phyloP scores from a whole-genome alignment of 1,140 invertebrate species.

The Colletes gigas region DNA sequence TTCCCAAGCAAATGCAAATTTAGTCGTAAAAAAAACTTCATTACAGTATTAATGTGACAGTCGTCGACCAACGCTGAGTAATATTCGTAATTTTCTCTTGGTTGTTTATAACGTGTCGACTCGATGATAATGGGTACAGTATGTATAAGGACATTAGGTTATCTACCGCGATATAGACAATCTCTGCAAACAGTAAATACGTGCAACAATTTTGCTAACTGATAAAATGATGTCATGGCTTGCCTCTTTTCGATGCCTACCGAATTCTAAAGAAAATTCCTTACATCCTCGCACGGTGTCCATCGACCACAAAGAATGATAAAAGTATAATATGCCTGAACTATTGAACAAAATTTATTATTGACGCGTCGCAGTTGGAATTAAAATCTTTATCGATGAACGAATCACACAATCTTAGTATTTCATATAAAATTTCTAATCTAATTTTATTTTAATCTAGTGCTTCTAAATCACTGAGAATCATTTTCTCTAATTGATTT shows the following conservation, averaged over 20 bases:
- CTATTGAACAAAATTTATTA: neutral
- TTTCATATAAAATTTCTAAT: neutral
- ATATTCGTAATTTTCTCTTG: neutral
- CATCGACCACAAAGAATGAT: neutral
- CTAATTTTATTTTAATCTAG: neutral
- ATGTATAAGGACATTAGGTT: too few relatives aligned
- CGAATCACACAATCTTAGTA: too few relatives aligned
- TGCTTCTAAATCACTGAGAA: neutral
- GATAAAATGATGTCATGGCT: too few relatives aligned
- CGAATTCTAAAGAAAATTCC: too few relatives aligned
- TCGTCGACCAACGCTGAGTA: neutral
- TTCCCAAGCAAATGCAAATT: slow-evolving; percentile 29
- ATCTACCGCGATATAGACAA: too few relatives aligned
- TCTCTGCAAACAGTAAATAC: neutral
- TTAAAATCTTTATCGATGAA: neutral
- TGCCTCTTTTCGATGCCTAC: too few relatives aligned
- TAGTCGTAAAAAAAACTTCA: slow-evolving; percentile 12
- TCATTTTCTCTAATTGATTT: neutral
- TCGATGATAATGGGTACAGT: too few relatives aligned
- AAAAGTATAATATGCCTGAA: neutral
- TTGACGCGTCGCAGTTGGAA: neutral
- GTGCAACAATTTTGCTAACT: too few relatives aligned
- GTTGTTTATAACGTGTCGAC: neutral
- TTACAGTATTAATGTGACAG: neutral
- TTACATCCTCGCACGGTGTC: too few relatives aligned